Conservation (phyloP, 2,113 vertebrate genomes). For the Hippocampus abdominalis region DNA sequence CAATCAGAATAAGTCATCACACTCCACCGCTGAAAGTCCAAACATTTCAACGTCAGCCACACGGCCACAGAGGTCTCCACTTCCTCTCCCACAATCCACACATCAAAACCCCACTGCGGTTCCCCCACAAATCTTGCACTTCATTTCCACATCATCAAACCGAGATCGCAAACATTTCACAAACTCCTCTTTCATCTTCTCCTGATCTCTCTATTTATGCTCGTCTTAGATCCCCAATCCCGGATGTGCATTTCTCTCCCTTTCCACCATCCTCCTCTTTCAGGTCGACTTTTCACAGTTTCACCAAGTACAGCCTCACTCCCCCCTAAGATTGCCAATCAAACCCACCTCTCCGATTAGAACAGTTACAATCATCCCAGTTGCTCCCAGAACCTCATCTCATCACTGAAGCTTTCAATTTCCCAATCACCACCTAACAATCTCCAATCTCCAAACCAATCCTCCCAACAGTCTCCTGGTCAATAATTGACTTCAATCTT, state of each 20-base stretch:
- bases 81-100: constrained; percentile 11
- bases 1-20: constrained; percentile 15
- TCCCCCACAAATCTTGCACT: constrained; percentile 19
- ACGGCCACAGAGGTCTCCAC: constrained; percentile 20
- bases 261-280: constrained; percentile 25
- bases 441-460: constrained; percentile 36
- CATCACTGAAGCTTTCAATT: constrained; percentile 21
- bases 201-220: constrained; percentile 15
- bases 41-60: constrained; percentile 24
- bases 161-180: constrained; percentile 17
- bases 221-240: neutral
- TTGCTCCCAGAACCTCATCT: constrained; percentile 25
- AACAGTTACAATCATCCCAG: constrained; percentile 22
- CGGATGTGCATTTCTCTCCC: constrained; percentile 8
- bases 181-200: neutral
- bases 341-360: constrained; percentile 18
- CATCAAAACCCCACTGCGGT: constrained; percentile 21
- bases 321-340: constrained; percentile 33
- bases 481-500: constrained; percentile 16
- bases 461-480: constrained; percentile 18
- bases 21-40: constrained; percentile 12
- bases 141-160: constrained; percentile 15
- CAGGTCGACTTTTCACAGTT: constrained; percentile 41
- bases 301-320: constrained; percentile 38
- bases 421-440: constrained; percentile 28